A percentile compares a stretch with the other conserved stretches of the same genome.
Conservation (phyloP, 2,113 vertebrate genomes). For the Tyto alba region DNA sequence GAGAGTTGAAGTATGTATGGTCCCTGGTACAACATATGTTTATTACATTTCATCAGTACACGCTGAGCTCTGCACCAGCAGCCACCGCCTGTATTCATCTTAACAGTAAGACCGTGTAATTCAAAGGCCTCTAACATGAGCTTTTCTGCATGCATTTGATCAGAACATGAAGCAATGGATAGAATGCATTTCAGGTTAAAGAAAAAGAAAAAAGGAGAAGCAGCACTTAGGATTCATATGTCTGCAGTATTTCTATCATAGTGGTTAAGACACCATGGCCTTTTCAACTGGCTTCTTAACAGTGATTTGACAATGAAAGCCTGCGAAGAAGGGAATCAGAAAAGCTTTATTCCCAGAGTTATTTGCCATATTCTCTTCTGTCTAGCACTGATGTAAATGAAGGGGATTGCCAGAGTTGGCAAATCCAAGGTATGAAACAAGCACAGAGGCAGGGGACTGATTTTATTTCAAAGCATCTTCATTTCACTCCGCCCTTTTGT, state of each 20-base stretch:
- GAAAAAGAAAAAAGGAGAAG: neutral
- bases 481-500: neutral
- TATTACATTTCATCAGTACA: neutral
- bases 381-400: neutral
- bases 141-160: neutral
- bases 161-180: neutral
- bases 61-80: rapidly evolving
- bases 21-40: neutral
- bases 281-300: neutral
- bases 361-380: neutral
- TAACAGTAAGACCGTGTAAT: neutral
- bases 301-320: neutral
- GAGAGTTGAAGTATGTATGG: neutral
- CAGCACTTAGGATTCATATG: neutral
- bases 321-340: neutral
- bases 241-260: neutral
- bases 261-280: neutral
- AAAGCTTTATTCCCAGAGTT: neutral
- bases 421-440: neutral
- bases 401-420: neutral
- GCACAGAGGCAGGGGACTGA: neutral
- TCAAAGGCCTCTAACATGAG: neutral
- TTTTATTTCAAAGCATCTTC: neutral
- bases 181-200: neutral
- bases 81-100: neutral